These are phyloP conservation scores for Anadara kagoshimensis DNA, from an alignment of 1,140 invertebrate genomes.

Conservation along the genomic window DNA sequence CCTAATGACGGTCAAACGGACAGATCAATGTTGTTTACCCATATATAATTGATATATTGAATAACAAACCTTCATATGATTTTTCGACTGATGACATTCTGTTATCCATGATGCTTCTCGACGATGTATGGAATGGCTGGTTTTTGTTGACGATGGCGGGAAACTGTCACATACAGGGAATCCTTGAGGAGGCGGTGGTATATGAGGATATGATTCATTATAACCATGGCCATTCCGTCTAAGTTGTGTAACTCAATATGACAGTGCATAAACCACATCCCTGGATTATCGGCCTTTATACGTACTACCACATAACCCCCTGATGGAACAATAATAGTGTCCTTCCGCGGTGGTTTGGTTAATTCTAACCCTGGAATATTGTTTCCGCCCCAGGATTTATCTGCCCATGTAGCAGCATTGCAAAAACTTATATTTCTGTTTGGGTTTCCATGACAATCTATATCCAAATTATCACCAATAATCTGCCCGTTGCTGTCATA, in stretches of 20 bases:
- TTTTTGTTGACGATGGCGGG: background rate
- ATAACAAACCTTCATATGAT: too few species aligned
- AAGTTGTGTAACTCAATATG: constrained; percentile 37
- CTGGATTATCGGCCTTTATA: constrained; percentile 84
- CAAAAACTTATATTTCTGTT: constrained; percentile 21
- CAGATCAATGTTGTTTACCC: too few species aligned
- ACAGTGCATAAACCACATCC: constrained; percentile 63
- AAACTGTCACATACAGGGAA: constrained; percentile 24
- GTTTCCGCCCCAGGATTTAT: constrained; percentile 15
- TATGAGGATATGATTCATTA: constrained; percentile 22
- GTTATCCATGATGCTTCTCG: too few species aligned
- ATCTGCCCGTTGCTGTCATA: constrained; percentile 65
- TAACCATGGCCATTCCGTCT: constrained; percentile 18
- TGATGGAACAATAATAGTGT: constrained; percentile 82
- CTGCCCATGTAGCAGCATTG: constrained; percentile 37
- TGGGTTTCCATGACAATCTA: constrained; percentile 22
- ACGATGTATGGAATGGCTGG: background rate
- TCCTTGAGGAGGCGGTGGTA: background rate
- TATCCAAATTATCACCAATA: constrained; percentile 40
- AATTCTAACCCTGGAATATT: constrained; percentile 59
- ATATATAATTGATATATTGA: too few species aligned
- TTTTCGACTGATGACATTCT: too few species aligned
- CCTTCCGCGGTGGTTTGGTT: constrained; percentile 79
- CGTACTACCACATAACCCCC: constrained; percentile 81
- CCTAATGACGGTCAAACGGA: too few species aligned